Evolutionary conservation across 2,797 vertebrate genomes (phyloP), one percentile per base, ranked within the genome.

Genomic region (Bovichtus diacanthus): DNA sequence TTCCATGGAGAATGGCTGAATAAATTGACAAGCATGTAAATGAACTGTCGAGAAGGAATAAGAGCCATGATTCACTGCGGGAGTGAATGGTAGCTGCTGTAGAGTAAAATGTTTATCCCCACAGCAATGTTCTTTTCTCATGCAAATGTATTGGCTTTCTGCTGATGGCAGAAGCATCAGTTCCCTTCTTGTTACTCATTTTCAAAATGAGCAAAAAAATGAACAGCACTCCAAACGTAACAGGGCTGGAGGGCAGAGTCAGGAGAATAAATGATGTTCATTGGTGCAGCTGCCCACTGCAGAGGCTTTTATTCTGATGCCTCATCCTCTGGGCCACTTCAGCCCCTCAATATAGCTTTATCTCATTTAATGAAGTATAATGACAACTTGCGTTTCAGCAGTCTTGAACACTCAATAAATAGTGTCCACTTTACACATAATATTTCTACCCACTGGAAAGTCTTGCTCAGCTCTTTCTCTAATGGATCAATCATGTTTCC

Each of bases 161-260:
- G 58, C 75, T 80, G 76, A 74, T 43, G 55, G 73, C 58, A 36
- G 34, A 50, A 46, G 43, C 51, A 58, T 83, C 18, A 66, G 71
- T 78, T 73, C 63, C 41, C 38, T 23, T 41, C 55, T 81, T 76
- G 67, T 69, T 76, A 19, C 12, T 76, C 67, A 9, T 63, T 25
- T 43, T 75, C 29, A 74, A 70, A 84, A 70, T 21, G 53, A 73
- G 53, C 64, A 68, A 69, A 56, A 74, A 81, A 76, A 75, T 63
- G 49, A 31, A 38, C 44, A 38, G 70, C 43, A 19, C 81, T 81
- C 58, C 31, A 69, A 66, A 59, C 12, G 38, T 46, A 79, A 79
- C 47, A 44, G 19, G n/a, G n/a, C 68, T 74, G 31, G 62, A 65
- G 71, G 51, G 51, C 69, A 74, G 63, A 67, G 6, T 44, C 27